Percentiles rank a stretch among this genome's conserved stretches.
Evolutionary conservation across 2,113 vertebrate genomes (phyloP).

Genomic region (Aldabrachelys gigantea): DNA sequence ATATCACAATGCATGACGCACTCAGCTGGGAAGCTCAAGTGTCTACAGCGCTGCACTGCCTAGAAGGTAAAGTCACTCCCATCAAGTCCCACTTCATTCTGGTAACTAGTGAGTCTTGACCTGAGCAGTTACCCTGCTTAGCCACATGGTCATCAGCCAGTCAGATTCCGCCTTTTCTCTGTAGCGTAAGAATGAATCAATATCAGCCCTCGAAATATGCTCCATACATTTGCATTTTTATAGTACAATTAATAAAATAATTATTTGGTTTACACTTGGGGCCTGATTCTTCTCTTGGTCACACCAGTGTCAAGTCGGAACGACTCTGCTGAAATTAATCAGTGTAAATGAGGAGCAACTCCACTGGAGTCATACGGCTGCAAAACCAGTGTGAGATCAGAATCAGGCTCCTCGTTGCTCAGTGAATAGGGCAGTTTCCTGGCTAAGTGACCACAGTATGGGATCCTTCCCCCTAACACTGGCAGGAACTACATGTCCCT

Average conservation of each 20-base stretch:
- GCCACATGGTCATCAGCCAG: not conserved
- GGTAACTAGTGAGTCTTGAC: not conserved
- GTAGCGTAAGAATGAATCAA: not conserved
- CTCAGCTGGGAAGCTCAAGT: not conserved
- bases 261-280: not conserved
- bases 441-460: not conserved
- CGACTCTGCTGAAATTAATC: not conserved
- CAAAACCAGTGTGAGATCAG: not conserved
- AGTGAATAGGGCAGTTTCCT: not conserved
- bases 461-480: not conserved
- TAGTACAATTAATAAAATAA: not conserved
- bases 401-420: not conserved
- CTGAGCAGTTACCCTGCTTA: not conserved
- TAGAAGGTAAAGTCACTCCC: not conserved
- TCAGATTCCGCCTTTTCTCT: not conserved
- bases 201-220: not conserved
- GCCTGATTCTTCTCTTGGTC: not conserved
- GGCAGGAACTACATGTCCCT: not conserved
- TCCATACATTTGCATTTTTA: not conserved
- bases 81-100: not conserved
- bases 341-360: not conserved
- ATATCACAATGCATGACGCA: not conserved
- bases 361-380: not conserved
- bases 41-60: not conserved
- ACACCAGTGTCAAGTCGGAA: not conserved